Evolutionary conservation across 1,140 invertebrate species (phyloP), one percentile per base, ranked within the genome.

Genomic region (Drosophila mojavensis): DNA sequence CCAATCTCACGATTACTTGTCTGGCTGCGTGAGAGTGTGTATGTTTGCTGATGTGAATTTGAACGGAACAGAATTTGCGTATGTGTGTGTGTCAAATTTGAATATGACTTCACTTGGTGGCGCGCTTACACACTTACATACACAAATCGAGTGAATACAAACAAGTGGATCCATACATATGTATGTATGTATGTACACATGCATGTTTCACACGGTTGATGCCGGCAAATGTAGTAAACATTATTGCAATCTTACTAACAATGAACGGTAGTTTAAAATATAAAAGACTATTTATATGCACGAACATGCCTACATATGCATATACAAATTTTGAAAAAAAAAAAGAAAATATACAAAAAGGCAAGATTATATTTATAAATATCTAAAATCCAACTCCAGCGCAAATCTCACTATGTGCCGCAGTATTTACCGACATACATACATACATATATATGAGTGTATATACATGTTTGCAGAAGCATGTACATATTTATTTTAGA

Each of bases 161-260:
- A 7, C 6, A 47, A 17, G 5, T 45, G 11, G 4, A 43, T 10
- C 0, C n/a, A 43, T 28, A 17, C 10, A 28, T 5, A 28, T 17
- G 41, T 5, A 43, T 11, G 10, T 28, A 28, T 15, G 11, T 41
- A 43, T 10, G 13, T 58, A 13, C 11, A 45, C 5, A 13, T 58
- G 4, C 55, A 26, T 24, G 54, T 4, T 54, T n/a, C 10, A 20
- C 4, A 15, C 30, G n/a, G 11, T 15, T 43, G 30, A 17, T 48
- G 43, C 58, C 58, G 58, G 58, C 58, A 33, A 60, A 48, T 48
- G 33, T 47, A 15, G 56, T 59, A 59, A 59, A 47, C 41, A 47
- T 45, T 59, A 26, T 15, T 47, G 41, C 56, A 59, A 30, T 59
- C 56, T 17, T 30, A 9, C 58, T 13, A 30, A 59, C 24, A 47